Evolutionary conservation across 2,113 vertebrate species (phyloP).

Genomic region (Cygnus buccinator): DNA sequence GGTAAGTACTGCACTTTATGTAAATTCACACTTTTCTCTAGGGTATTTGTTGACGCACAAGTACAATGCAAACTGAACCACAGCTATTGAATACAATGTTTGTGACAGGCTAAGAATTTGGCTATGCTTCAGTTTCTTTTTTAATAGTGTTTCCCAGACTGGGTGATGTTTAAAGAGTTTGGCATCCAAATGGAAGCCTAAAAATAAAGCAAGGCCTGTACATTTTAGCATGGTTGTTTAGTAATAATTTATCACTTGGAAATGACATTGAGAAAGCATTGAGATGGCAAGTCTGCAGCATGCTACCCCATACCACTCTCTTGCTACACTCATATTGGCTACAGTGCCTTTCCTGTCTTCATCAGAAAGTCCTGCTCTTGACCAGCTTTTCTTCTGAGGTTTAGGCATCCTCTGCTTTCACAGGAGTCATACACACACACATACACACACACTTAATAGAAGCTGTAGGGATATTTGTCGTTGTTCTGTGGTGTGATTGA

Average conservation of each 20-base stretch:
- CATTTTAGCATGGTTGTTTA: neutral
- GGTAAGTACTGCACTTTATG: neutral
- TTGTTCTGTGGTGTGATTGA: neutral
- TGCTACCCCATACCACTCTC: neutral
- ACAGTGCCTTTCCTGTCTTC: neutral
- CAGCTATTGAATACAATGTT: neutral
- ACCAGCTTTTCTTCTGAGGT: neutral
- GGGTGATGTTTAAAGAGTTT: neutral
- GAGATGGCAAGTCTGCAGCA: neutral
- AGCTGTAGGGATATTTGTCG: neutral
- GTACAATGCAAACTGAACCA: neutral
- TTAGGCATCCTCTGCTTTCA: neutral
- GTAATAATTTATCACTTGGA: neutral
- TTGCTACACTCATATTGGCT: neutral
- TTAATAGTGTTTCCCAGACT: neutral
- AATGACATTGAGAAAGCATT: neutral
- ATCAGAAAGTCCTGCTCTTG: neutral
- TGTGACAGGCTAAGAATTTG: constrained; percentile 41
- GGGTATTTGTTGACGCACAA: neutral
- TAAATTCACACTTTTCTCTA: neutral
- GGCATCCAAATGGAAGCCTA: neutral
- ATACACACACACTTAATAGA: too few relatives aligned
- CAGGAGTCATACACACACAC: neutral
- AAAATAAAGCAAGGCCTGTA: constrained; percentile 20
- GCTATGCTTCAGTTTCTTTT: constrained; percentile 5